Conservation (phyloP, 2,888 invertebrate genomes). For the Alloscopus bannaensis region DNA sequence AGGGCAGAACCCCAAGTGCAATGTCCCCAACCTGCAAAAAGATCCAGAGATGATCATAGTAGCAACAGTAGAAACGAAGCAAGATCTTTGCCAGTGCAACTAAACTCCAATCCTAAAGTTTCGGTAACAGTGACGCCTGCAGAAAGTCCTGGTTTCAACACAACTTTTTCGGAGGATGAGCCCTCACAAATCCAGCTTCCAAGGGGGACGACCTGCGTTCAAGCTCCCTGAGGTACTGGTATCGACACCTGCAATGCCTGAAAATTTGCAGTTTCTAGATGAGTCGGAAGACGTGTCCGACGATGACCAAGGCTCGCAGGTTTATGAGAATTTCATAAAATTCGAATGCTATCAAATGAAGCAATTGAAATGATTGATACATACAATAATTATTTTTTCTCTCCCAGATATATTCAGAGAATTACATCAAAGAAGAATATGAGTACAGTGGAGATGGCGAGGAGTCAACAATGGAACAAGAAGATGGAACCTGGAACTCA, state of each 20-base stretch:
- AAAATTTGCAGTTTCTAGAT: slow-evolving; percentile 19
- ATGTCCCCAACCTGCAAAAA: slow-evolving; percentile 9
- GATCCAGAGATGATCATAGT: slow-evolving; percentile 12
- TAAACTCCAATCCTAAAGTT: too few relatives aligned
- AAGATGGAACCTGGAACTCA: slow-evolving; percentile 29
- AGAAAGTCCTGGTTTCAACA: not conserved
- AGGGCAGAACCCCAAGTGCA: not conserved
- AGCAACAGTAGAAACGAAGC: too few relatives aligned
- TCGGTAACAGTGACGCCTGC: too few relatives aligned
- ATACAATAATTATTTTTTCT: not conserved
- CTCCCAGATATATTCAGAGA: slow-evolving; percentile 36
- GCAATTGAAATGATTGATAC: too few relatives aligned
- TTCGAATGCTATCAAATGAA: too few relatives aligned
- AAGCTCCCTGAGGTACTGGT: not conserved
- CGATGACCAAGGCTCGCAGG: slow-evolving; percentile 26
- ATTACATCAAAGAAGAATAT: slow-evolving; percentile 44
- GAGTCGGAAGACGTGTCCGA: slow-evolving; percentile 38
- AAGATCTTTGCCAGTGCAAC: too few relatives aligned
- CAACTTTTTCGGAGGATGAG: too few relatives aligned
- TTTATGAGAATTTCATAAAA: too few relatives aligned
- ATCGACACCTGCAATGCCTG: not conserved
- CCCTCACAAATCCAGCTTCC: too few relatives aligned
- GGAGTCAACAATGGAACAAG: slow-evolving; percentile 27
- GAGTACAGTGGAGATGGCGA: slow-evolving; percentile 56
- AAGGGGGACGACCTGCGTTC: too few relatives aligned